A percentile compares a stretch with the other conserved stretches of the same genome.
These are phyloP conservation scores for Xenopus borealis DNA, from an alignment of 2,113 vertebrate genomes.

Conservation along the genomic window DNA sequence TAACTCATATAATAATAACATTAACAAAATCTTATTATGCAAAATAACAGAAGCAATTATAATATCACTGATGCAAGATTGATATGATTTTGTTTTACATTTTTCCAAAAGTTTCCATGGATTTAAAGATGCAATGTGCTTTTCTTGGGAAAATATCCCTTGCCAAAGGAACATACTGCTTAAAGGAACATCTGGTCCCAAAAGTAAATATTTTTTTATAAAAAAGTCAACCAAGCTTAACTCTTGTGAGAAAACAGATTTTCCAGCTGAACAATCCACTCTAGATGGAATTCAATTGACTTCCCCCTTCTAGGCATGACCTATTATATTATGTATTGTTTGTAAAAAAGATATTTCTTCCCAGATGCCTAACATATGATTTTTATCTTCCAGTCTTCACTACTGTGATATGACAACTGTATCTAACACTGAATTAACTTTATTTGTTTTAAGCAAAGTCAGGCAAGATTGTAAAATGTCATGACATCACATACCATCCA, in stretches of 20 bases:
- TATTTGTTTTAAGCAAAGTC: too few relatives aligned
- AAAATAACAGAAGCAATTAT: too few relatives aligned
- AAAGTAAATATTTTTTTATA: conserved; percentile 19
- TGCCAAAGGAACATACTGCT: conserved; percentile 16
- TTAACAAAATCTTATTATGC: too few relatives aligned
- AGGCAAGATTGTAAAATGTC: too few relatives aligned
- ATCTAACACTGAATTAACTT: too few relatives aligned
- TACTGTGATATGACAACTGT: neutral
- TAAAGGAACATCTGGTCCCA: conserved; percentile 25
- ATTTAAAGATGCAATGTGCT: neutral
- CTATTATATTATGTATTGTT: conserved; percentile 46
- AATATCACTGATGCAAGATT: too few relatives aligned
- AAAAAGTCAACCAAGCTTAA: conserved; percentile 4
- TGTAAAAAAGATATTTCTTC: conserved; percentile 47
- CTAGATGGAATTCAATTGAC: conserved; percentile 45
- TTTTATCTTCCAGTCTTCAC: conserved; percentile 35
- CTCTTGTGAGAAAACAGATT: conserved; percentile 33
- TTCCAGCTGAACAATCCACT: conserved; percentile 41
- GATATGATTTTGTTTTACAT: neutral
- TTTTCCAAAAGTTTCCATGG: neutral
- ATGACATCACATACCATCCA: too few relatives aligned
- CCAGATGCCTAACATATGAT: conserved; percentile 53
- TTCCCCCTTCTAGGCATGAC: conserved; percentile 49
- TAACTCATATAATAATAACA: too few relatives aligned
- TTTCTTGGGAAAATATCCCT: conserved; percentile 7